Evolutionary conservation across 2,888 invertebrate genomes (phyloP), one percentile per base, ranked within the genome.

Genomic region (Spilarctia lutea): DNA sequence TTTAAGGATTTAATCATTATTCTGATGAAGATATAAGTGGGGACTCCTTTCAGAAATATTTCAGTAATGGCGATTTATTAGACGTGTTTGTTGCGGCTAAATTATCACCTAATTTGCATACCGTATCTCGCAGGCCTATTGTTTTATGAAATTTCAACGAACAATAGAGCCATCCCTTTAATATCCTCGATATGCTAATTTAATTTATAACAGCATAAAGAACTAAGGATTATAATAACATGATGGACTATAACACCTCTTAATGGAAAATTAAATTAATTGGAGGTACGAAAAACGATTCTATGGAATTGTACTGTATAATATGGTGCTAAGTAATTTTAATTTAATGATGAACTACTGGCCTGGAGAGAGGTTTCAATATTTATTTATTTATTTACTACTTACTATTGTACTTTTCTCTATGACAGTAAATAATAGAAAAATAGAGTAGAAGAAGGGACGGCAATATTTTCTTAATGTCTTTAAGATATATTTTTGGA

Each of bases 141-240:
- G 69, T 56, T 69, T 56, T 52, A 33, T 65, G 35, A 65, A 67
- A 65, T 35, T 8, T 48, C 3, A 48, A 65, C 48, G 65, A 48
- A 71, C 71, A 33, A 48, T 52, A 18, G 65, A 71, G 10, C 65
- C 48, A 68, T 24, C 45, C 65, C 48, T 33, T 45, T 65, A 16
- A 65, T 71, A 7, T 45, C 45, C 13, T 27, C 27, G 24, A 60
- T 45, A 68, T 72, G 67, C 7, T 72, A 72, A 72, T 72, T 60
- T 30, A 72, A 71, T 71, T 65, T 65, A 35, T 27, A 8, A 33
- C 13, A 71, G n/a, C 30, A 35, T 48, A 68, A 48, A 68, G 30
- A 48, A 68, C 24, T 68, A 20, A 30, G 30, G 10, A 48, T 68
- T 30, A 30, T 68, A 30, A 45, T 45, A 45, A 48, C 20, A 48